A percentile compares a stretch with the other conserved stretches of the same genome.
Evolutionary conservation across 2,797 vertebrate genomes (phyloP).

Genomic region (Peromyscus eremicus): DNA sequence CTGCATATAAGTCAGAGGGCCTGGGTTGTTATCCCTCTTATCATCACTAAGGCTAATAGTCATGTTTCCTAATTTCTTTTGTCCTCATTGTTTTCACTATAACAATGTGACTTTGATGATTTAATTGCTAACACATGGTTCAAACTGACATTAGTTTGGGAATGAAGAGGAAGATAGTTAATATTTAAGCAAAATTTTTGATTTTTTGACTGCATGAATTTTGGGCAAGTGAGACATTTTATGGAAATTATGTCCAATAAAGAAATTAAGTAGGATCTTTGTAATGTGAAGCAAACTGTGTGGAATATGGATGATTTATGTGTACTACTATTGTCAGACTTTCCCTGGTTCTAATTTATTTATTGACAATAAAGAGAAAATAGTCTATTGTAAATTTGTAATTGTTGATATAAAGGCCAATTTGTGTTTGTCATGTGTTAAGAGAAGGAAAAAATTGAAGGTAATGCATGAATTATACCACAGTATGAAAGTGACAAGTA

Average conservation of each 20-base stretch:
- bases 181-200: neutral
- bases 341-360: neutral
- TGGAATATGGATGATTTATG: conserved; percentile 8
- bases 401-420: neutral
- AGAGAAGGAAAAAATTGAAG: neutral
- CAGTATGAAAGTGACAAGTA: neutral
- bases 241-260: conserved; percentile 25
- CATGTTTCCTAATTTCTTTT: neutral
- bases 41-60: neutral
- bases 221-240: conserved; percentile 14
- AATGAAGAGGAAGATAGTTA: neutral
- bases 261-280: neutral
- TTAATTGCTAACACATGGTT: neutral
- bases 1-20: neutral
- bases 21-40: neutral
- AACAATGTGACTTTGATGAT: neutral
- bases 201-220: neutral
- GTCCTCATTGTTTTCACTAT: neutral
- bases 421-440: neutral
- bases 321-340: neutral
- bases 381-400: neutral
- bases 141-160: neutral
- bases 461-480: neutral
- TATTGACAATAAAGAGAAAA: conserved; percentile 25
- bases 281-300: neutral